Conservation (phyloP, 2,888 invertebrate genomes). For the Leucozona laternaria region DNA sequence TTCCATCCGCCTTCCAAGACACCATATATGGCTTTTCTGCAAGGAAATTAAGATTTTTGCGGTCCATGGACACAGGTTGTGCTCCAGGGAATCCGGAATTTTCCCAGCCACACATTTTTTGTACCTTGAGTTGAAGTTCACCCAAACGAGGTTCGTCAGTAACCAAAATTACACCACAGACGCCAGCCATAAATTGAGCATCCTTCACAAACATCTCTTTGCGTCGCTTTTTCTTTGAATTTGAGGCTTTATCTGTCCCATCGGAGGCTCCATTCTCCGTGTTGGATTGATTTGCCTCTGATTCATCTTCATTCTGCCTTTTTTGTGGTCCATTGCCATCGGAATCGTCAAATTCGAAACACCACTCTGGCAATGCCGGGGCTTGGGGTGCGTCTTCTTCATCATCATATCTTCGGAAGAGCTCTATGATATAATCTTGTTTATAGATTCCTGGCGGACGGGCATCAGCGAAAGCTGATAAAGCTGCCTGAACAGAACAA, state of each 20-base stretch:
- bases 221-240: constrained; percentile 83
- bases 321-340: constrained; percentile 83
- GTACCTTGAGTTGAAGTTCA: constrained; percentile 90
- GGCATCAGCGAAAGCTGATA: constrained; percentile 88
- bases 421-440: constrained; percentile 95
- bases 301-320: constrained; percentile 77
- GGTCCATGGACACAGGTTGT: constrained; percentile 98
- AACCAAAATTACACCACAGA: constrained; percentile 90
- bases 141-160: constrained; percentile 86
- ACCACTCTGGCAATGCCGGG: constrained; percentile 95
- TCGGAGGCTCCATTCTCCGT: constrained; percentile 57
- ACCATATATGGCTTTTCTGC: constrained; percentile 94
- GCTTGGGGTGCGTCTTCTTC: constrained; percentile 89
- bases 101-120: constrained; percentile 92
- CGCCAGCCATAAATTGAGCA: constrained; percentile 93
- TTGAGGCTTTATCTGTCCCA: constrained; percentile 60
- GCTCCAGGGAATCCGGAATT: constrained; percentile 95
- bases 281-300: constrained; percentile 5
- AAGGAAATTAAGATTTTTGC: constrained; percentile 90
- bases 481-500: constrained; percentile 93
- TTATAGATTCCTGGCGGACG: constrained; percentile 99
- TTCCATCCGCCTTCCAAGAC: constrained; percentile 99
- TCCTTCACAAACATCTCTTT: constrained; percentile 86
- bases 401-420: constrained; percentile 92
- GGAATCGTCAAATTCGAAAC: constrained; percentile 85